Percentiles rank a stretch among this genome's conserved stretches.
Evolutionary conservation across 2,888 invertebrate genomes (phyloP).

Genomic region (Drosophila koepferae): DNA sequence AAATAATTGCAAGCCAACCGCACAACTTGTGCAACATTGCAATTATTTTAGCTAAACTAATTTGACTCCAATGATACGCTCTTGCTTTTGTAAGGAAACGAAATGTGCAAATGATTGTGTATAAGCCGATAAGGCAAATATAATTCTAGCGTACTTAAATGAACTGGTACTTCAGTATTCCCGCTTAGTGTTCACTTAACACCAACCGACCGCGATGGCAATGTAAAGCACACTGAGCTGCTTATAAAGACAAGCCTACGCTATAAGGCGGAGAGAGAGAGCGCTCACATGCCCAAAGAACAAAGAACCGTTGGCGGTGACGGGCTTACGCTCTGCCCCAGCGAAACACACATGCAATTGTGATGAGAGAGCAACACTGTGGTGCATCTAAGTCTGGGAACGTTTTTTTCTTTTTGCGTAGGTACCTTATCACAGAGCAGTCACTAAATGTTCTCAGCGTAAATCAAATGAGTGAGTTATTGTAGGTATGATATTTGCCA

Average conservation of each 20-base stretch:
- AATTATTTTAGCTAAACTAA: conserved; percentile 18
- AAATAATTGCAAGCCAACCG: conserved; percentile 34
- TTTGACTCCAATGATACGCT: conserved; percentile 7
- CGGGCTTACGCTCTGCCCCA: background rate
- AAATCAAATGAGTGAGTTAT: background rate
- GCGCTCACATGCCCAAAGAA: background rate
- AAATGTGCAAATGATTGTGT: background rate
- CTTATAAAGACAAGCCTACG: conserved; percentile 11
- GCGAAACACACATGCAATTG: background rate
- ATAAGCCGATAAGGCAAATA: conserved; percentile 44
- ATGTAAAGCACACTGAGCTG: conserved; percentile 35
- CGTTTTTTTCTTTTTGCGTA: conserved; percentile 2
- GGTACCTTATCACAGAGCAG: conserved; percentile 1
- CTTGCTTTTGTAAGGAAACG: conserved; percentile 4
- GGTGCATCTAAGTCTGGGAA: background rate
- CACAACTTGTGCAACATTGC: conserved; percentile 46
- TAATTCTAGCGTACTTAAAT: conserved; percentile 18
- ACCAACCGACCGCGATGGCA: conserved; percentile 35
- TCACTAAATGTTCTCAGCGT: conserved; percentile 4
- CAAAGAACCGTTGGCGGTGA: background rate
- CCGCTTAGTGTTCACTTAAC: background rate
- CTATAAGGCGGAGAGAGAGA: conserved; percentile 34
- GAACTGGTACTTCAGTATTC: conserved; percentile 9
- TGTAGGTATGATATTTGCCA: background rate
- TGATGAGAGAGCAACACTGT: background rate